Evolutionary conservation across 2,888 invertebrate genomes (phyloP).

Genomic region (Megaustenia siamemsis): DNA sequence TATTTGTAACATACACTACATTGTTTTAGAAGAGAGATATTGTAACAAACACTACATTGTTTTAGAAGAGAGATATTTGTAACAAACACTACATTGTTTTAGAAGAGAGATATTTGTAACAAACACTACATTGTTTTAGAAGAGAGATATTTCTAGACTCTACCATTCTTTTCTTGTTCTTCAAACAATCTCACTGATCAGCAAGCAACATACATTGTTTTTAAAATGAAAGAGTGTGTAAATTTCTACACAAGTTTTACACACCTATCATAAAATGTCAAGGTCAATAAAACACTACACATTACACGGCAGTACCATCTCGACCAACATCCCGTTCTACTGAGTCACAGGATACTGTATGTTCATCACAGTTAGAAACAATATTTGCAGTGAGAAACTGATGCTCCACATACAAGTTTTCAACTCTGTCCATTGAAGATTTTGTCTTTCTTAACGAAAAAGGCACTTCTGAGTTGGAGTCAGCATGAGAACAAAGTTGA

Average conservation of each 20-base stretch:
- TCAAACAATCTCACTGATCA: too few relatives aligned
- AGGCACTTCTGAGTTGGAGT: constrained; percentile 13
- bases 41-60: too few relatives aligned
- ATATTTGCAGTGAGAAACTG: not conserved
- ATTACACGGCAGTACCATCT: constrained; percentile 16
- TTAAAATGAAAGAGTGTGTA: too few relatives aligned
- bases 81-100: too few relatives aligned
- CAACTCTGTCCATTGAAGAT: constrained; percentile 14
- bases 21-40: too few relatives aligned
- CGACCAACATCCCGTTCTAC: not conserved
- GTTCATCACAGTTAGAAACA: constrained; percentile 6
- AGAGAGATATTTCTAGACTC: too few relatives aligned
- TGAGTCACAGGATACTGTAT: not conserved
- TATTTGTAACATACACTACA: too few relatives aligned
- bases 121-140: too few relatives aligned
- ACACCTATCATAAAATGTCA: constrained; percentile 4
- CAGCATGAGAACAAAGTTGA: not conserved
- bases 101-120: too few relatives aligned
- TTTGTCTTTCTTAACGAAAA: not conserved
- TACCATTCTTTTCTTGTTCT: too few relatives aligned
- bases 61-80: too few relatives aligned
- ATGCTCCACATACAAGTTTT: not conserved
- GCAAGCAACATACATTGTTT: too few relatives aligned
- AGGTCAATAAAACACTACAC: constrained; percentile 13
- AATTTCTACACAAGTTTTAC: not conserved